A percentile compares a stretch with the other conserved stretches of the same genome.
These are phyloP conservation scores for Cenopis cana DNA, from an alignment of 2,888 invertebrate genomes.

Conservation along the genomic window DNA sequence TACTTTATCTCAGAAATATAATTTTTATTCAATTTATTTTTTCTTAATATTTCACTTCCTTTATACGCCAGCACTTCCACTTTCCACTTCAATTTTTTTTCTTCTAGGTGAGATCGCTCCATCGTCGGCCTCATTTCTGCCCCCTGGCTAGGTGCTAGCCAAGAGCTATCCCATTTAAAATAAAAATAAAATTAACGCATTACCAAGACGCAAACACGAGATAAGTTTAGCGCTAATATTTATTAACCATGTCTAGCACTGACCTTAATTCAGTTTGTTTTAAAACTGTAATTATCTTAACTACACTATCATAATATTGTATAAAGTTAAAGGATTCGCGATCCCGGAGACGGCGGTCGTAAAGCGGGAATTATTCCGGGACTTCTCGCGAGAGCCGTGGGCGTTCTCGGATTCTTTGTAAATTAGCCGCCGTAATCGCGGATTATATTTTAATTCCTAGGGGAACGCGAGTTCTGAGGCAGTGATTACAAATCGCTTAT, in stretches of 20 bases:
- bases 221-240: not conserved
- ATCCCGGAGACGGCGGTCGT: constrained; percentile 36
- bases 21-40: no score
- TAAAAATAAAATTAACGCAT: no score
- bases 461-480: constrained; percentile 54
- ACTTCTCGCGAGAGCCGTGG: constrained; percentile 44
- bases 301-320: constrained; percentile 26
- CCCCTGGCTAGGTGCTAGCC: no score
- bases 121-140: no score
- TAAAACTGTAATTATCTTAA: not conserved
- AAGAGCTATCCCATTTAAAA: no score
- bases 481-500: constrained; percentile 81
- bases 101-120: no score
- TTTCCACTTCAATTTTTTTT: no score
- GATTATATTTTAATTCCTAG: constrained; percentile 67
- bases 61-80: no score
- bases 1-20: no score
- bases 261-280: not conserved
- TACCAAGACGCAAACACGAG: no score
- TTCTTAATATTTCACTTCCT: no score
- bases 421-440: constrained; percentile 53
- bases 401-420: constrained; percentile 51
- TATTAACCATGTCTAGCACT: not conserved
- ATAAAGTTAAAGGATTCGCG: constrained; percentile 31
- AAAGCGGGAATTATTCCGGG: constrained; percentile 48